phyloP scores from a whole-genome alignment of 2,888 invertebrate genomes.

The Andrena fulva region DNA sequence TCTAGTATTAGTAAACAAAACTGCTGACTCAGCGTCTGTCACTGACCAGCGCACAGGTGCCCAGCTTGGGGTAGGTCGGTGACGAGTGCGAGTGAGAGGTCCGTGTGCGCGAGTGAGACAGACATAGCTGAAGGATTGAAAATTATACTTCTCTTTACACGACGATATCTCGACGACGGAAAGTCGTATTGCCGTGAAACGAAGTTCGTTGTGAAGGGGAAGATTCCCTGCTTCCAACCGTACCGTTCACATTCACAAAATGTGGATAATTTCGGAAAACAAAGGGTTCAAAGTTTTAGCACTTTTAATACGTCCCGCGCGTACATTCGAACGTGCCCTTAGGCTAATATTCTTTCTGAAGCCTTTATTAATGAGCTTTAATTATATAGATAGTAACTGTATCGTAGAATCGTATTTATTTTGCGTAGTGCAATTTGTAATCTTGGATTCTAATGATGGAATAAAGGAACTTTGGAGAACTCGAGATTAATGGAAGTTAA shows the following conservation, averaged over 20 bases:
- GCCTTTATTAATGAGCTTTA: too few relatives aligned
- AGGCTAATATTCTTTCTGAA: background rate
- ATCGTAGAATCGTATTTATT: too few relatives aligned
- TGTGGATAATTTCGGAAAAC: background rate
- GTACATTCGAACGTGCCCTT: background rate
- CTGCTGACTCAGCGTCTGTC: constrained; percentile 19
- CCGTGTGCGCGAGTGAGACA: background rate
- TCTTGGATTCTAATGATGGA: too few relatives aligned
- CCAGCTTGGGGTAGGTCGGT: constrained; percentile 6
- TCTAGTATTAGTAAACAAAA: constrained; percentile 4
- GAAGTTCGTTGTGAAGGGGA: background rate
- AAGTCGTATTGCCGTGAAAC: background rate
- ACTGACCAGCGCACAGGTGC: constrained; percentile 1
- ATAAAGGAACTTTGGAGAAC: background rate
- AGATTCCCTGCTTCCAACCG: background rate
- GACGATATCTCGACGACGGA: background rate
- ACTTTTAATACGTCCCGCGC: background rate
- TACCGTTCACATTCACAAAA: background rate
- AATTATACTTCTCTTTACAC: background rate
- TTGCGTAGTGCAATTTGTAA: too few relatives aligned
- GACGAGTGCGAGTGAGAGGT: background rate
- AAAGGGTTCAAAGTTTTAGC: background rate
- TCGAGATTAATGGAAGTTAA: background rate
- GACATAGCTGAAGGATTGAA: constrained; percentile 16
- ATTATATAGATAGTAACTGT: too few relatives aligned